These are phyloP conservation scores for Zalophus californianus DNA, from an alignment of 2,797 vertebrate species.

Conservation along the genomic window DNA sequence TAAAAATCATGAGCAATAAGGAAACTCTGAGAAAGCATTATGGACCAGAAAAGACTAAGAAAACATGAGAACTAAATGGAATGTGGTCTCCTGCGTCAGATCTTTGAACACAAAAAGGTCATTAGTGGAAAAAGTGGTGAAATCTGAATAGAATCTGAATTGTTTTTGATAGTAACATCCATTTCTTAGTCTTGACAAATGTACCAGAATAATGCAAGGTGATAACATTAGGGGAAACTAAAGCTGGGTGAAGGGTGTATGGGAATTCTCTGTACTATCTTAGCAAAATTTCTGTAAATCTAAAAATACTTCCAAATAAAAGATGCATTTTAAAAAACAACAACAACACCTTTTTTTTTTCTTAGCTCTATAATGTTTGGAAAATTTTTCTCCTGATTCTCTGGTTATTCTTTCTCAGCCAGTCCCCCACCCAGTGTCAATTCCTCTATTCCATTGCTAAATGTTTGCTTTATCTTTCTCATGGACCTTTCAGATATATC, in stretches of 20 bases:
- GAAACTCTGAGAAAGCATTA: neutral
- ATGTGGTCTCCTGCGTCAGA: neutral
- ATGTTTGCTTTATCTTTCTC: neutral
- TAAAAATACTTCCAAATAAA: slow-evolving; percentile 36
- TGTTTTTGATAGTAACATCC: neutral
- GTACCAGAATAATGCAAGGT: neutral
- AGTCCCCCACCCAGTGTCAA: accelerated
- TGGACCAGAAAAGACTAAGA: neutral
- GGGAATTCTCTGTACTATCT: slow-evolving; percentile 7
- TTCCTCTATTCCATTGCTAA: neutral
- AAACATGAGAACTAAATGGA: neutral
- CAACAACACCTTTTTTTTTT: neutral
- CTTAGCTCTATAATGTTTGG: neutral
- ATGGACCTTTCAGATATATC: neutral
- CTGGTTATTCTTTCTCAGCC: neutral
- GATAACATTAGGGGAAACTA: neutral
- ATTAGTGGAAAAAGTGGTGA: neutral
- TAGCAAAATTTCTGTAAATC: slow-evolving; percentile 11
- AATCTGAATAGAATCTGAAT: neutral
- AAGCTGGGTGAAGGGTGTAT: neutral
- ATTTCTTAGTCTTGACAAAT: slow-evolving; percentile 17
- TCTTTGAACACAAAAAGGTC: neutral
- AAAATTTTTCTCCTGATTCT: neutral
- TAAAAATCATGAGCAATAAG: neutral
- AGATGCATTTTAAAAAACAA: neutral